A percentile compares a stretch with the other conserved stretches of the same genome.
These are phyloP conservation scores for Drosophila orena DNA, from an alignment of 1,140 invertebrate species.

Conservation along the genomic window DNA sequence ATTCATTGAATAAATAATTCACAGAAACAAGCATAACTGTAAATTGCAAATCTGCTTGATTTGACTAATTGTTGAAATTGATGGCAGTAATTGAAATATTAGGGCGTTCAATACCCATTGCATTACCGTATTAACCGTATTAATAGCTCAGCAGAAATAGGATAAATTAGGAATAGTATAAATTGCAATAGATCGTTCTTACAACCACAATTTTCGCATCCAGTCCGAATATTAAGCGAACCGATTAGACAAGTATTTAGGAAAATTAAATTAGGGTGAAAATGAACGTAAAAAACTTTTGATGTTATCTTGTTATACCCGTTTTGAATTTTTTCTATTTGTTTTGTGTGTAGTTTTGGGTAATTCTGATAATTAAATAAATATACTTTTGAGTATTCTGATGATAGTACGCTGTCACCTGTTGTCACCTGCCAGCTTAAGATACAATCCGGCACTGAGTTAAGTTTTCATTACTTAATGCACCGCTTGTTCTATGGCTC, in stretches of 20 bases:
- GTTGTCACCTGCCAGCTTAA: not conserved
- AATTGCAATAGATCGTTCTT: too few relatives aligned
- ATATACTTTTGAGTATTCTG: not conserved
- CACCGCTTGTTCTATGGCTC: not conserved
- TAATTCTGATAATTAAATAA: too few relatives aligned
- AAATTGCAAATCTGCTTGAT: slow-evolving; percentile 53
- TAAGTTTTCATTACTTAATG: slow-evolving; percentile 5
- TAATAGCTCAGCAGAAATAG: not conserved
- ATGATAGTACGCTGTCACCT: not conserved
- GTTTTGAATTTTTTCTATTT: too few relatives aligned
- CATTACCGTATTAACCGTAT: too few relatives aligned
- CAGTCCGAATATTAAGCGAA: too few relatives aligned
- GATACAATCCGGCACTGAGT: not conserved
- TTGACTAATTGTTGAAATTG: slow-evolving; percentile 54
- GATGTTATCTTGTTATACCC: too few relatives aligned
- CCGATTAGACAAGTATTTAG: too few relatives aligned
- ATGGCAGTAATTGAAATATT: slow-evolving; percentile 48
- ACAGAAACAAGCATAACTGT: slow-evolving; percentile 19
- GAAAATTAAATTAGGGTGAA: too few relatives aligned
- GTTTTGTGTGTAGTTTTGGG: too few relatives aligned
- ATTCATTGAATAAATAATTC: slow-evolving; percentile 53
- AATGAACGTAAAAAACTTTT: too few relatives aligned
- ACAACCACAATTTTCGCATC: too few relatives aligned
- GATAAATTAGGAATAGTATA: not conserved
- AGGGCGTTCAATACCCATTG: not conserved